Conservation (phyloP, 2,113 vertebrate genomes). For the Pluvialis apricaria region DNA sequence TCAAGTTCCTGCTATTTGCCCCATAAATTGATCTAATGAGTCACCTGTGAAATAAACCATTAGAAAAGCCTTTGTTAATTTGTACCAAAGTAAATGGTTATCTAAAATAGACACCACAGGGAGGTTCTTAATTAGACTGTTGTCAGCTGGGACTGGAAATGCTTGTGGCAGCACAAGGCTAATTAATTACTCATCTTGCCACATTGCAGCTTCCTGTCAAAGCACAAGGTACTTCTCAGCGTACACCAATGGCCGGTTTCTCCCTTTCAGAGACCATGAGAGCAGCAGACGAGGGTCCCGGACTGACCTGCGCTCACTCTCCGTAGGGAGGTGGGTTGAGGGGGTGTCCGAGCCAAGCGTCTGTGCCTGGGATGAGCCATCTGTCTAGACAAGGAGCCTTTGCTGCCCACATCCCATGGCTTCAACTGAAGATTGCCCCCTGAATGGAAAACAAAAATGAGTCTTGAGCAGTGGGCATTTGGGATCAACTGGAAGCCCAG, state of each 20-base stretch:
- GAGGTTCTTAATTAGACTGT: conserved; percentile 71
- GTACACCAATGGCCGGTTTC: background rate
- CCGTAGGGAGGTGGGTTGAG: background rate
- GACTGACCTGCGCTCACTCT: background rate
- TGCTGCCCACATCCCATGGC: background rate
- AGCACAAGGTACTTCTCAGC: conserved; percentile 14
- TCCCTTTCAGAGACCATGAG: background rate
- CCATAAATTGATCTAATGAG: conserved; percentile 57
- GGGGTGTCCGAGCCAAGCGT: background rate
- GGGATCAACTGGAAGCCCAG: background rate
- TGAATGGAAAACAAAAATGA: background rate
- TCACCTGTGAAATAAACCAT: conserved; percentile 57
- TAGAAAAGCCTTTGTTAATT: conserved; percentile 54
- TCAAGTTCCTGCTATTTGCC: conserved; percentile 19
- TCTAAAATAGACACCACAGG: conserved; percentile 62
- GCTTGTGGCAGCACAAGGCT: conserved; percentile 46
- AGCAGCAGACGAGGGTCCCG: background rate
- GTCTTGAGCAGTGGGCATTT: background rate
- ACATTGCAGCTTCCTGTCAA: conserved; percentile 42
- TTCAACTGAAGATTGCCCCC: background rate
- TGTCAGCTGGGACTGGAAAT: conserved; percentile 57
- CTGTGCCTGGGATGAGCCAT: background rate
- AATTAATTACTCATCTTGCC: conserved; percentile 70
- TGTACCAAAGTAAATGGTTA: conserved; percentile 59
- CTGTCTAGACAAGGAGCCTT: background rate